Evolutionary conservation across 2,113 vertebrate species (phyloP).

Genomic region (Macheiramphus alcinus): DNA sequence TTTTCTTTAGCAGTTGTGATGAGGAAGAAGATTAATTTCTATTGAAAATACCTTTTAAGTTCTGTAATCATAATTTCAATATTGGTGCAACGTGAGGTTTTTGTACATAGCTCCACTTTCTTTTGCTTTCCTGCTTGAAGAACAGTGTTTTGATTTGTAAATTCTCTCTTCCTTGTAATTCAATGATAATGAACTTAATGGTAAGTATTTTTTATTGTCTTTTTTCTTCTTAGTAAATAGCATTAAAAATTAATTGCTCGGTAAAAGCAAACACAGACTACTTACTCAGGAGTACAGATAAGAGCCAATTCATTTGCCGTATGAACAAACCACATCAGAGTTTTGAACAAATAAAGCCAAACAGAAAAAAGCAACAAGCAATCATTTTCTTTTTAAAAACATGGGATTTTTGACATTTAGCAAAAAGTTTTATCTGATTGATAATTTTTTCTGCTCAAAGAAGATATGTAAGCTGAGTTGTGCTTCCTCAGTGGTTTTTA

Average conservation of each 20-base stretch:
- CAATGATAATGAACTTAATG: neutral
- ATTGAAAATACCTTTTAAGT: neutral
- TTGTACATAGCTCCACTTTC: neutral
- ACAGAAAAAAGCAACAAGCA: neutral
- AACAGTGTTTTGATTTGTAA: neutral
- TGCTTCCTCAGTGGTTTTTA: neutral
- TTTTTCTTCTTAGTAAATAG: neutral
- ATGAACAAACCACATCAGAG: neutral
- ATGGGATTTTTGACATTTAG: neutral
- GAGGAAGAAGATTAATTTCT: neutral
- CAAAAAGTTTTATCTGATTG: neutral
- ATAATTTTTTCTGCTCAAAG: neutral
- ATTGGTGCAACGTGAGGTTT: neutral
- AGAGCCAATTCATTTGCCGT: neutral
- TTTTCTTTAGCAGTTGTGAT: neutral
- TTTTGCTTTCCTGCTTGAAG: neutral
- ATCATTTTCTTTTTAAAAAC: neutral
- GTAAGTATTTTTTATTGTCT: neutral
- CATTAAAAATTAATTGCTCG: neutral
- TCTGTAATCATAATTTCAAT: neutral
- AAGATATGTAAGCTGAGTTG: neutral
- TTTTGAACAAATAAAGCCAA: neutral
- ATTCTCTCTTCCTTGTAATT: neutral
- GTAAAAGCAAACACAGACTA: neutral
- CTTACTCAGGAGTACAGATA: neutral